Base-by-base conservation (phyloP, 2,113 vertebrate species). In the Rhinogobius similis region DNA sequence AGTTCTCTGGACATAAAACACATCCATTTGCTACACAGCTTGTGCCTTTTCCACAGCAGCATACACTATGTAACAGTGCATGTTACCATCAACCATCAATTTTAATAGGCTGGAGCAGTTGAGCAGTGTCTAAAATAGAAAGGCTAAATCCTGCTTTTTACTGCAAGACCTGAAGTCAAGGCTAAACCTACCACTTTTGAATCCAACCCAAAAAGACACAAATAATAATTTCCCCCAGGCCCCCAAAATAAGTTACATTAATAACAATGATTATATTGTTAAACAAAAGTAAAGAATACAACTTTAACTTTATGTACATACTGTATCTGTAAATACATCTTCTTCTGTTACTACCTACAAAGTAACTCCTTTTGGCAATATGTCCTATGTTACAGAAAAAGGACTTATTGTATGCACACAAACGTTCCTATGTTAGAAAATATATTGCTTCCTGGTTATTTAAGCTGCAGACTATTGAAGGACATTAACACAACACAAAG, bases 281-380 rank as follows among this genome's bases (percentile, higher is more conserved):
- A 70, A 82, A 75, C 41, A 67, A 79, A 88, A 70, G 79, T 39
- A 67, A 84, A 69, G 85, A 87, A 76, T 71, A 81, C 67, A 82
- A 72, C 73, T 89, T 85, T 86, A 81, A 75, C 78, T 82, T 87
- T 92, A 90, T 91, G 69, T 90, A 92, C 89, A 88, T 72, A 85
- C 63, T 67, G 76, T 79, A 74, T 77, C 79, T 85, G 76, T 80
- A 78, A 86, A 83, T 89, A 85, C 72, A 85, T 77, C 65, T 2
- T 26, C 75, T 76, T 84, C 43, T 16, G 75, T 74, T 82, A 66
- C 41, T 36, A 52, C 79, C 72, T 75, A 68, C 18, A 78, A 83
- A 88, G 62, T 73, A 82, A 76, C 11, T 73, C 80, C 53, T 79
- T 87, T 90, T 88, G 85, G 85, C 87, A 88, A 86, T 70, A 83